Conservation (phyloP, 2,888 invertebrate genomes). For the Lissocephala sabroskyi region DNA sequence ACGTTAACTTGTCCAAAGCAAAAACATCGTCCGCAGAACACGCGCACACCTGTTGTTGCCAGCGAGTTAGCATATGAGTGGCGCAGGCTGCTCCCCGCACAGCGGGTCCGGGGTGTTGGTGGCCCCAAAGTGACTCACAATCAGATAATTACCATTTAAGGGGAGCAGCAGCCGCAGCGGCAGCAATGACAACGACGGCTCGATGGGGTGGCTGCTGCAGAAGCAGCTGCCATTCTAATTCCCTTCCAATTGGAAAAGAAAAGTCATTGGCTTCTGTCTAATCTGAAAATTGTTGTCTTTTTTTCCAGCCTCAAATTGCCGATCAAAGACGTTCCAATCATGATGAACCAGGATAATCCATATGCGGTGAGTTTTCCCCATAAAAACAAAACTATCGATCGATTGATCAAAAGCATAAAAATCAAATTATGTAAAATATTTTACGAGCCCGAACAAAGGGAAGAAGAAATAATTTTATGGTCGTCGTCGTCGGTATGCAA, state of each 20-base stretch:
- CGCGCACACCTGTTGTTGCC: slow-evolving; percentile 56
- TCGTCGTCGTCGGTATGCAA: no score
- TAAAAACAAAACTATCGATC: slow-evolving; percentile 13
- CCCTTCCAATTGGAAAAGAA: slow-evolving; percentile 6
- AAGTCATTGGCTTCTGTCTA: slow-evolving; percentile 4
- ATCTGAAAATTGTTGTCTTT: slow-evolving; percentile 9
- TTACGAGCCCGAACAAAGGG: slow-evolving; percentile 40
- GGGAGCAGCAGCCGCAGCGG: neutral
- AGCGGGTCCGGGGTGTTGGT: neutral
- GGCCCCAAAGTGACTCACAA: slow-evolving; percentile 1
- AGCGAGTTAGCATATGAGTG: slow-evolving; percentile 35
- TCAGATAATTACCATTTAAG: slow-evolving; percentile 21
- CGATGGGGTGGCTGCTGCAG: slow-evolving; percentile 1
- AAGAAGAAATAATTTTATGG: slow-evolving; percentile 11
- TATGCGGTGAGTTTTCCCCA: slow-evolving; percentile 64
- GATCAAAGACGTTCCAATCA: slow-evolving; percentile 30
- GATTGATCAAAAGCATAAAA: slow-evolving; percentile 8
- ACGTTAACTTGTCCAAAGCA: slow-evolving; percentile 37
- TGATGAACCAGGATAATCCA: slow-evolving; percentile 70
- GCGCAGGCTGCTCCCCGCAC: no score
- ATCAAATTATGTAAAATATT: slow-evolving; percentile 21
- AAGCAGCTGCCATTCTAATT: neutral
- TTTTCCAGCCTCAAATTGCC: slow-evolving; percentile 23
- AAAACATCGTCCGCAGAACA: slow-evolving; percentile 13
- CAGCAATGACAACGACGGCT: no score